Base-by-base conservation (phyloP, 2,888 invertebrate genomes). In the Timema podura region DNA sequence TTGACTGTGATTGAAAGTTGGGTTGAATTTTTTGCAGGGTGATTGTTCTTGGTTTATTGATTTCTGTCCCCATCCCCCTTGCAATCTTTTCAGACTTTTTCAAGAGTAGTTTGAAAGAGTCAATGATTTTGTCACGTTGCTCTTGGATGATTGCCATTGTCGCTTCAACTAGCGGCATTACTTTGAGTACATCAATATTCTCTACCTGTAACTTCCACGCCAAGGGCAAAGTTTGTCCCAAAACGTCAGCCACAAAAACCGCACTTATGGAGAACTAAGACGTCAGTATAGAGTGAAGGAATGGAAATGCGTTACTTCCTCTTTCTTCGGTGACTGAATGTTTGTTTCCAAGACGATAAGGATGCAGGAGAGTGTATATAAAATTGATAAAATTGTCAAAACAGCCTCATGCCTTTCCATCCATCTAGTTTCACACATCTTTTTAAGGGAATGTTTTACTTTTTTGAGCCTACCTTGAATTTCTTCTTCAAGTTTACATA, bases 401-500 rank as follows among this genome's bases (percentile, higher is more conserved):
- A 59, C 59, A 15, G 59, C 16, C 7, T 9, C 59, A 9, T 59
- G 6, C 30, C 11, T 59, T 59, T 59, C 59, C 6, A 59, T 44
- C 9, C 59, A 59, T 59, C 59, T 59, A 16, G 59, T 59, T 6
- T 59, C 59, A 59, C 59, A 59, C 59, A 57, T 57, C n/a, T 57
- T 57, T 11, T 57, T 57, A 59, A 59, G 30, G 54, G 54, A 13
- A 59, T 59, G 30, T 16, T 16, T 59, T 59, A 16, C 30, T 15
- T 59, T 59, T 11, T 59, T 59, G 54, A 54, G 16, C 9, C 11
- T 5, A 15, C 5, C 59, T 59, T 59, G 59, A 9, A 59, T 59
- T 59, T 59, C 6, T 15, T 7, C 5, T 59, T 16, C 5, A 8
- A 61, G 61, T 15, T 30, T 15, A 16, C 16, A 13, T 61, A 61